Base-by-base conservation (phyloP, 2,113 vertebrate genomes). In the Bos indicus region DNA sequence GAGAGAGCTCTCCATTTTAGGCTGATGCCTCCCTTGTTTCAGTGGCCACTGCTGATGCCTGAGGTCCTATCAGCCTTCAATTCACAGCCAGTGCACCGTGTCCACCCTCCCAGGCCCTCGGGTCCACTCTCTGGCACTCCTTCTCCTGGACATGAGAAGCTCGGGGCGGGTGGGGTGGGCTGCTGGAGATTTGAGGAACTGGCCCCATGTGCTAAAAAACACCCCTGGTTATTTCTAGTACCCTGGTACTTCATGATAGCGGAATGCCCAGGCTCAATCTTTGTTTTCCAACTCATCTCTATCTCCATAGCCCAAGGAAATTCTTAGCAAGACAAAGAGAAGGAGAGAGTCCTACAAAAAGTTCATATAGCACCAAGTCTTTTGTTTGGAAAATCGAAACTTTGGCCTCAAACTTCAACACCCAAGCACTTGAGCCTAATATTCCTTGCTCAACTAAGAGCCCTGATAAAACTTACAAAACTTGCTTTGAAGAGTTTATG, bases 31-130 rank as follows among this genome's bases (percentile, higher is more conserved):
- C 60, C 15, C n/a, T 90, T 77, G 10, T 56, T 81, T 67, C 1
- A 2, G 23, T 21, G 48, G 14, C 56, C 5, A 33, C 7, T 57
- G 16, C n/a, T 25, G 11, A 80, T 77, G 3, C 21, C 40, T n/a
- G 43, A 46, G 26, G 48, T 93, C 43, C 46, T 16, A 19, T 74
- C 16, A 48, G 14, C 19, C 9, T 80, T 23, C 28, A n/a, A 3
- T 3, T 26, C 2, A 8, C 2, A 8, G 13, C 26, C 28, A 2
- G 11, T 23, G 14, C 2, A 16, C 40, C 4, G 1, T 1, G 0
- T 28, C 17, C 8, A 51, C 46, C 3, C 43, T 25, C 33, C 43
- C 15, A 12, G 57, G 28, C n/a, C 6, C 40, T 26, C 0, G 3
- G 59, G 4, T 28, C 62, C 19, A 67, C 21, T 71, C 30, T 56